Conservation (phyloP, 2,888 invertebrate genomes). For the Xylocampa areola region DNA sequence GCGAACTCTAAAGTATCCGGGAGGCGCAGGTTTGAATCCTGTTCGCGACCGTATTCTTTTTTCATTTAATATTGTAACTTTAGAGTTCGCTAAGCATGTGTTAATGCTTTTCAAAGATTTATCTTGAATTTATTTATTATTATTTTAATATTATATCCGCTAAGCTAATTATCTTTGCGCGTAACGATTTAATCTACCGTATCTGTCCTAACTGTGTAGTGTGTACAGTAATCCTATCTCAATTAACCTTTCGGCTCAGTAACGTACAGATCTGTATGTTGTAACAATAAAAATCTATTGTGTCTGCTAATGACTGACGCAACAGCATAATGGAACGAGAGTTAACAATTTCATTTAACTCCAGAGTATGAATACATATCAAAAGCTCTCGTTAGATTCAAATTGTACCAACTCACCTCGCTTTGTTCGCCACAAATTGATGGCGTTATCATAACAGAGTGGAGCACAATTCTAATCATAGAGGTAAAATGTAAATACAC, state of each 20-base stretch:
- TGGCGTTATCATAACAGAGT: constrained; percentile 52
- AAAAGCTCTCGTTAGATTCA: constrained; percentile 58
- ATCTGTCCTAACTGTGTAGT: neutral
- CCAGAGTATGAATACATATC: constrained; percentile 46
- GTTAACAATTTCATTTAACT: constrained; percentile 51
- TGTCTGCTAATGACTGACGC: too few species aligned
- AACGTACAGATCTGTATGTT: too few species aligned
- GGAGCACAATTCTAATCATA: constrained; percentile 37
- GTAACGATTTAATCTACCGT: constrained; percentile 6
- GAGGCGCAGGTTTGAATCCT: too few species aligned
- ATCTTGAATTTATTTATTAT: too few species aligned
- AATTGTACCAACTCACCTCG: constrained; percentile 48
- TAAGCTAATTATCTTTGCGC: constrained; percentile 4
- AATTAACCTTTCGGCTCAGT: too few species aligned
- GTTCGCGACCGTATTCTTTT: too few species aligned
- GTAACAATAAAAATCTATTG: too few species aligned
- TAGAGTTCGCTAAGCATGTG: too few species aligned
- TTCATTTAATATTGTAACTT: too few species aligned
- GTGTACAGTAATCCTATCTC: constrained; percentile 38
- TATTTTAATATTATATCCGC: neutral
- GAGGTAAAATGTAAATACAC: constrained; percentile 25
- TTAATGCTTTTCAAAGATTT: too few species aligned
- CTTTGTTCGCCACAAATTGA: constrained; percentile 52
- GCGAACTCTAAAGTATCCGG: too few species aligned
- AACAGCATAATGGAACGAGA: constrained; percentile 26